These are phyloP conservation scores for Upupa epops DNA, from an alignment of 2,113 vertebrate genomes.

Conservation along the genomic window DNA sequence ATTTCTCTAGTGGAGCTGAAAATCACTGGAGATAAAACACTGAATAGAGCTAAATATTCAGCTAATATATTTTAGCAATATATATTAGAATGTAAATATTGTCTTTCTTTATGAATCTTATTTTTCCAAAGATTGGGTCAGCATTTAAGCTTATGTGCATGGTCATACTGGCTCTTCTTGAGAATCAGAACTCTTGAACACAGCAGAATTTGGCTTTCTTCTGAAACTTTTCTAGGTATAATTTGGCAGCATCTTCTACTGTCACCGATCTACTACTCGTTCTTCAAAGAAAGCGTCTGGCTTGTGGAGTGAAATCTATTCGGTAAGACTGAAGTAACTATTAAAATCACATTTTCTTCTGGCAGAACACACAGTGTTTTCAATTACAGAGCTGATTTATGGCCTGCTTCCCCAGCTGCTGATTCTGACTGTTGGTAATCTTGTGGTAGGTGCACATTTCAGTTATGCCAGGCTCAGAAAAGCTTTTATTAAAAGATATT, in stretches of 20 bases:
- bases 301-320: not conserved
- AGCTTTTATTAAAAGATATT: not conserved
- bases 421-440: not conserved
- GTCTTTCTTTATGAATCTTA: not conserved
- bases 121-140: not conserved
- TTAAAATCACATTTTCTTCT: constrained; percentile 9
- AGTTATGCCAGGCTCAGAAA: not conserved
- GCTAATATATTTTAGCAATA: no score
- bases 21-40: not conserved
- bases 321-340: not conserved
- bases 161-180: not conserved
- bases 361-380: not conserved
- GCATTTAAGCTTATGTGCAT: not conserved
- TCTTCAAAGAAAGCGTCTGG: not conserved
- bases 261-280: not conserved
- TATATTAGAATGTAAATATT: not conserved
- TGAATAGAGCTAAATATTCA: not conserved
- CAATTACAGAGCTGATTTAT: not conserved
- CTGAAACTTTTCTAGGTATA: not conserved
- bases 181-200: not conserved
- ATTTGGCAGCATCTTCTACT: not conserved
- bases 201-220: not conserved
- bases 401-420: not conserved
- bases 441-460: not conserved
- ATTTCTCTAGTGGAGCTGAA: not conserved